Evolutionary conservation across 2,113 vertebrate genomes (phyloP).

Genomic region (Heterotis niloticus): DNA sequence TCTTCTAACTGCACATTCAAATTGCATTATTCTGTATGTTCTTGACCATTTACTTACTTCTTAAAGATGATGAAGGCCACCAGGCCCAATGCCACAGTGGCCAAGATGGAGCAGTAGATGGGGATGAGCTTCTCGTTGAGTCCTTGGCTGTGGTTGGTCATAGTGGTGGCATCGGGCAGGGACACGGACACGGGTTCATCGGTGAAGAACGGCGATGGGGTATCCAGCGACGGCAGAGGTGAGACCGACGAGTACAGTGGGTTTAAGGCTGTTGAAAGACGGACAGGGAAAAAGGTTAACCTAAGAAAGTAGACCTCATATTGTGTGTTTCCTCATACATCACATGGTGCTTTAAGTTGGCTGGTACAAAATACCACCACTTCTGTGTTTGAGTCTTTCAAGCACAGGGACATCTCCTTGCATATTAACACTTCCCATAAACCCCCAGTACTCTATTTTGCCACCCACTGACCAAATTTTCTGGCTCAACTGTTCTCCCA

Average conservation of each 20-base stretch:
- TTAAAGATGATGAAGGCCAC: conserved; percentile 94
- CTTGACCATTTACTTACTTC: conserved; percentile 63
- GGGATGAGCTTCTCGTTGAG: conserved; percentile 85
- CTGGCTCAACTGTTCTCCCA: no score
- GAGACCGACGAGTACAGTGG: not conserved
- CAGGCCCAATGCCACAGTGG: conserved; percentile 83
- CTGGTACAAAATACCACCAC: no score
- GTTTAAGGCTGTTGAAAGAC: conserved; percentile 35
- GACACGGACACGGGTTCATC: conserved; percentile 9
- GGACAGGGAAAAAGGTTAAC: conserved; percentile 7
- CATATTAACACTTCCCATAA: no score
- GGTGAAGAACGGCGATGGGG: conserved; percentile 18
- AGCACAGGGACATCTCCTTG: no score
- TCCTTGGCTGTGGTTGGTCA: conserved; percentile 64
- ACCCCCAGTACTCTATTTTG: no score
- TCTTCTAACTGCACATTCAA: no score
- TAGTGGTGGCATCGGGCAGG: conserved; percentile 51
- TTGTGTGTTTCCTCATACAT: no score
- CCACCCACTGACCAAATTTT: no score
- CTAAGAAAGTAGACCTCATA: no score
- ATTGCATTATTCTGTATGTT: no score
- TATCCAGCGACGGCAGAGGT: conserved; percentile 24
- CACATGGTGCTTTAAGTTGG: no score
- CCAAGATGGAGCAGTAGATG: conserved; percentile 92
- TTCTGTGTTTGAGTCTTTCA: no score